Percentiles rank a stretch among this genome's conserved stretches.
These are phyloP conservation scores for Campopleginae sp. DNA, from an alignment of 2,888 invertebrate genomes.

Conservation along the genomic window DNA sequence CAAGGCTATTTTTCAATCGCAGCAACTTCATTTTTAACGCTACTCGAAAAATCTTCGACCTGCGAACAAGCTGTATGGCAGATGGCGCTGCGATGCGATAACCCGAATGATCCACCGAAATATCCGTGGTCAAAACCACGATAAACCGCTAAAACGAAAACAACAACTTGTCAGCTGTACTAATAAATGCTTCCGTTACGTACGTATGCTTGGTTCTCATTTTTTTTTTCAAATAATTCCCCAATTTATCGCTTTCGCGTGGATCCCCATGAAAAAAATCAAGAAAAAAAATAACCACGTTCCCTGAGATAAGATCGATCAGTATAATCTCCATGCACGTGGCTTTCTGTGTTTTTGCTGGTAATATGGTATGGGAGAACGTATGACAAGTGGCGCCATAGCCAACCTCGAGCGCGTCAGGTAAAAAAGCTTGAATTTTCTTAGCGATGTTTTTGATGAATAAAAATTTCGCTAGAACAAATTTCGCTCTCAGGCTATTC, in stretches of 20 bases:
- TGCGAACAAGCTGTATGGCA: background rate
- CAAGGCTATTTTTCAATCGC: background rate
- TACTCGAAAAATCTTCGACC: background rate
- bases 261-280: background rate
- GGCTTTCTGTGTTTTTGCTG: background rate
- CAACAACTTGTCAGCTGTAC: conserved; percentile 2
- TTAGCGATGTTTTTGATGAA: background rate
- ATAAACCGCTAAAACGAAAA: background rate
- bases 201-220: background rate
- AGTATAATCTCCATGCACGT: background rate
- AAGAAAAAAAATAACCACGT: background rate
- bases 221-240: background rate
- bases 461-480: background rate
- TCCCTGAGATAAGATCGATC: background rate
- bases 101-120: background rate
- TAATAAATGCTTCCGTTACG: background rate
- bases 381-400: background rate
- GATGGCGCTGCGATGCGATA: background rate
- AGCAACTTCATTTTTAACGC: background rate
- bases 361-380: background rate
- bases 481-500: background rate
- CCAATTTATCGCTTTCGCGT: background rate
- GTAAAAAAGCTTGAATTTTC: background rate
- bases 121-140: background rate
- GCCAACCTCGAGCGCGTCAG: background rate